Evolutionary conservation across 2,888 invertebrate genomes (phyloP).

Genomic region (Epirrita christyi): DNA sequence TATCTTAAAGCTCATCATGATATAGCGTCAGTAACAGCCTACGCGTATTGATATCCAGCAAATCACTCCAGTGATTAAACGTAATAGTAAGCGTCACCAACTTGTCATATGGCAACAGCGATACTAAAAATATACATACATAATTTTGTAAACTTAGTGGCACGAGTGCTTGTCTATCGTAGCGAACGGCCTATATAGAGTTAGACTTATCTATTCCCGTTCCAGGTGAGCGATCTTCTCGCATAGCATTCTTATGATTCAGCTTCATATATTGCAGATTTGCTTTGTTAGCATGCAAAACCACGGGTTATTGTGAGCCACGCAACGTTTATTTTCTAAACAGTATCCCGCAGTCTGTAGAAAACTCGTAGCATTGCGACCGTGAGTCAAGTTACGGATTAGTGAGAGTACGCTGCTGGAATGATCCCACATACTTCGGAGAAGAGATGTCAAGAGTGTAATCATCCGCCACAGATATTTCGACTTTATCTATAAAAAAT

Average conservation of each 20-base stretch:
- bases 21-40: slow-evolving; percentile 18
- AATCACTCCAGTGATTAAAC: slow-evolving; percentile 9
- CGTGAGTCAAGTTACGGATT: slow-evolving; percentile 70
- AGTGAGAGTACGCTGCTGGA: slow-evolving; percentile 63
- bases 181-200: slow-evolving; percentile 66
- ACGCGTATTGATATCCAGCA: slow-evolving; percentile 24
- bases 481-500: slow-evolving; percentile 79
- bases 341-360: slow-evolving; percentile 38
- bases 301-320: slow-evolving; percentile 26
- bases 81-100: slow-evolving; percentile 6
- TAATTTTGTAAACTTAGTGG: slow-evolving; percentile 41
- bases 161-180: slow-evolving; percentile 62
- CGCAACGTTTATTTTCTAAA: slow-evolving; percentile 41
- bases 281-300: slow-evolving; percentile 28
- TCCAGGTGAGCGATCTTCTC: slow-evolving; percentile 67
- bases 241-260: slow-evolving; percentile 52
- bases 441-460: slow-evolving; percentile 61
- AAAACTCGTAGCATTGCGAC: slow-evolving; percentile 52
- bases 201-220: slow-evolving; percentile 68
- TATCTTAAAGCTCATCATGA: neutral
- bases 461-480: slow-evolving; percentile 65
- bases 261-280: slow-evolving; percentile 31
- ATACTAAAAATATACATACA: slow-evolving; percentile 11
- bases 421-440: slow-evolving; percentile 59
- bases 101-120: slow-evolving; percentile 1